Conservation (phyloP, 1,140 invertebrate genomes). For the Dendrolimus punctatus region DNA sequence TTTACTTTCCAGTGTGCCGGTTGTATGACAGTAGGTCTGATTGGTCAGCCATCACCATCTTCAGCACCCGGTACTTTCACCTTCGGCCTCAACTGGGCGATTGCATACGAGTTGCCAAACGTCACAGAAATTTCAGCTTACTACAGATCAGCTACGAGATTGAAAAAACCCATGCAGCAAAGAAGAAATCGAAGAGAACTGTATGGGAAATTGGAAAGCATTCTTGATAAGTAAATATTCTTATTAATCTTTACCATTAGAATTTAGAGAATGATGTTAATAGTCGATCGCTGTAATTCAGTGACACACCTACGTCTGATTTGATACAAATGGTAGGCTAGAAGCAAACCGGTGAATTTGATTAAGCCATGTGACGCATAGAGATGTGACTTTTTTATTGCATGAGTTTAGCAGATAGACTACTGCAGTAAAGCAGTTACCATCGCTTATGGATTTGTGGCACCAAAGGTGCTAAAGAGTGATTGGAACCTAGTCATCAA, state of each 20-base stretch:
- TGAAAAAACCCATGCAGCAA: constrained; percentile 58
- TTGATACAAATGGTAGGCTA: too few species aligned
- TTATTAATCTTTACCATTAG: background rate
- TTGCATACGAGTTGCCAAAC: constrained; percentile 83
- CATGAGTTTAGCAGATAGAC: too few species aligned
- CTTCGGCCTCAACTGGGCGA: constrained; percentile 81
- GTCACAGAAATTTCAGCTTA: constrained; percentile 73
- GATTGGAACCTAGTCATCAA: too few species aligned
- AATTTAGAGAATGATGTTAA: too few species aligned
- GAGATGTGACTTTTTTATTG: too few species aligned
- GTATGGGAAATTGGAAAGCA: constrained; percentile 78
- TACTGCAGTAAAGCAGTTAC: too few species aligned
- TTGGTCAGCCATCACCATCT: constrained; percentile 63
- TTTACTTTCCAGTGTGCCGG: constrained; percentile 31
- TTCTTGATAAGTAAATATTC: constrained; percentile 79
- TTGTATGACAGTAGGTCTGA: constrained; percentile 73
- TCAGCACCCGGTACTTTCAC: constrained; percentile 72
- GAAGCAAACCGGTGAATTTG: too few species aligned
- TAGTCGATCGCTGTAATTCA: too few species aligned
- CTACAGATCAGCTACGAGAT: constrained; percentile 27
- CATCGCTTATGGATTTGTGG: too few species aligned
- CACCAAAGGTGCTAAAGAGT: too few species aligned
- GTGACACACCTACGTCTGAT: too few species aligned
- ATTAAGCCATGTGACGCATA: too few species aligned
- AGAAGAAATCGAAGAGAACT: constrained; percentile 73